Evolutionary conservation across 2,797 vertebrate genomes (phyloP).

Genomic region (Mareca penelope): DNA sequence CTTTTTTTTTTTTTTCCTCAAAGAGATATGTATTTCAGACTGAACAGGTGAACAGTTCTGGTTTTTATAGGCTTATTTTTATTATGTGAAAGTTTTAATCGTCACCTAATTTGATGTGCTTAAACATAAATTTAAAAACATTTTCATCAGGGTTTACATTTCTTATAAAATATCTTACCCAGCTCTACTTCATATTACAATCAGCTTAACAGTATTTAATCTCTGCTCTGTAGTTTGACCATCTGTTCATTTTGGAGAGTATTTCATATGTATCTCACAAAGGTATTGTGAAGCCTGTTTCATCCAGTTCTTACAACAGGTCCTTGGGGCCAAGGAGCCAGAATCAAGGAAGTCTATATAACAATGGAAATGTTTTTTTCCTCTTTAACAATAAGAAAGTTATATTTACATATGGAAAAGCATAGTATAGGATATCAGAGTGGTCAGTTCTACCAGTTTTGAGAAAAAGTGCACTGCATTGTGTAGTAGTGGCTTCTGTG

Average conservation of each 20-base stretch:
- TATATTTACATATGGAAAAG: background rate
- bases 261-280: background rate
- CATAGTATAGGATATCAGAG: background rate
- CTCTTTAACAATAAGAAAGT: background rate
- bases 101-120: background rate
- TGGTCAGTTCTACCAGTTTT: background rate
- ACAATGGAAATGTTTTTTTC: background rate
- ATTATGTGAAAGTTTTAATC: background rate
- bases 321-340: background rate
- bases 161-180: background rate
- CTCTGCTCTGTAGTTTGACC: background rate
- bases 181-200: background rate
- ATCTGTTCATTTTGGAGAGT: constrained; percentile 50
- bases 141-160: background rate
- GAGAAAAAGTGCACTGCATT: no score
- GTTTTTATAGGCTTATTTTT: background rate
- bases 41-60: background rate
- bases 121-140: background rate
- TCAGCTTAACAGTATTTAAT: background rate
- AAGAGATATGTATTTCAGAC: background rate
- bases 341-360: background rate
- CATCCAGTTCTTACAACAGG: background rate
- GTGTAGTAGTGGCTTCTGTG: background rate
- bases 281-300: background rate
- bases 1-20: background rate